Percentiles rank a stretch among this genome's conserved stretches.
These are phyloP conservation scores for Scatophagus argus DNA, from an alignment of 2,113 vertebrate species.

Conservation along the genomic window DNA sequence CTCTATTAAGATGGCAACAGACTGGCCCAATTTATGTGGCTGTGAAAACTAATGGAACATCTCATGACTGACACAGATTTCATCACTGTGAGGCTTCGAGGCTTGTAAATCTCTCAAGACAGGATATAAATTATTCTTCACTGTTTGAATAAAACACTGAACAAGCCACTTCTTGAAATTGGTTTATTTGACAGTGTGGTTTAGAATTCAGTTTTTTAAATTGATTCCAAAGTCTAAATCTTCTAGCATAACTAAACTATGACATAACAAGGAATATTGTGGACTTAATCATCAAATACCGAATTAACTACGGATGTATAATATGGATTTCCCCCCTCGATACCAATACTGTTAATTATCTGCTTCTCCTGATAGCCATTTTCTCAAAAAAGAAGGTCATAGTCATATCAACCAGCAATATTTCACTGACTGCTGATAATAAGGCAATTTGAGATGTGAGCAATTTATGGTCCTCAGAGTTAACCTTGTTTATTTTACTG, in stretches of 20 bases:
- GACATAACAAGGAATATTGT: not conserved
- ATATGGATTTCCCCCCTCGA: too few relatives aligned
- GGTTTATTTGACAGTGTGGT: not conserved
- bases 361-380: too few relatives aligned
- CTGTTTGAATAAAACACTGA: not conserved
- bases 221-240: not conserved
- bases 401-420: too few relatives aligned
- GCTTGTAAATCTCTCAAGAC: not conserved
- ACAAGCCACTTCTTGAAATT: not conserved
- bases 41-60: conserved; percentile 10
- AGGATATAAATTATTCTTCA: not conserved
- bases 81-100: conserved; percentile 30
- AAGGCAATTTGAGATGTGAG: not conserved
- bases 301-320: too few relatives aligned
- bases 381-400: too few relatives aligned
- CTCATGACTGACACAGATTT: conserved; percentile 2
- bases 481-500: not conserved
- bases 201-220: not conserved
- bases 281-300: not conserved
- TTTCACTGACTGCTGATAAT: too few relatives aligned
- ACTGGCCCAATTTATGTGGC: not conserved
- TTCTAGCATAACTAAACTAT: not conserved
- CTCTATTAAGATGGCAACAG: not conserved
- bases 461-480: not conserved
- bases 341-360: too few relatives aligned